Conservation (phyloP, 1,140 invertebrate genomes). For the Bombus soroeensis region DNA sequence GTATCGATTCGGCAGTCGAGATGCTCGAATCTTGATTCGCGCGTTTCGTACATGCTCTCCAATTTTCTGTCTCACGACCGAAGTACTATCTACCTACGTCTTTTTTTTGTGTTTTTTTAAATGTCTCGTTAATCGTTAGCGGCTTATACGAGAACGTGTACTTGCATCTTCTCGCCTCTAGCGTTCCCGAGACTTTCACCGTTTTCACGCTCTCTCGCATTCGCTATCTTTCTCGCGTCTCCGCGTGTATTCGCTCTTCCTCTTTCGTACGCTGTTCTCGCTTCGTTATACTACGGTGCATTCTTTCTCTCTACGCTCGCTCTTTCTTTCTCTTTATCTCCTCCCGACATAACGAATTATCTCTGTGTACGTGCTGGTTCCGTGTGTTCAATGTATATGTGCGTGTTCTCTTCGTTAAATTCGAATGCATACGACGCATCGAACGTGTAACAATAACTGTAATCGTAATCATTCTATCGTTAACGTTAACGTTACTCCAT, state of each 20-base stretch:
- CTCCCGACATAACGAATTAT: not conserved
- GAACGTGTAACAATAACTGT: conserved; percentile 64
- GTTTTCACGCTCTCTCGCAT: not conserved
- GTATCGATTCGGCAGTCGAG: conserved; percentile 8
- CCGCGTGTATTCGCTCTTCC: not conserved
- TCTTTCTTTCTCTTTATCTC: too few species aligned
- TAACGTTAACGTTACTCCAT: conserved; percentile 52
- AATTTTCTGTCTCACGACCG: conserved; percentile 35
- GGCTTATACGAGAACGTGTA: conserved; percentile 49
- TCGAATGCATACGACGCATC: conserved; percentile 6
- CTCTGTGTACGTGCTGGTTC: not conserved
- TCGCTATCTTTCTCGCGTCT: not conserved
- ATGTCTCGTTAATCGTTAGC: conserved; percentile 49
- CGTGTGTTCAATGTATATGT: not conserved
- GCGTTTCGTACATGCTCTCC: conserved; percentile 9
- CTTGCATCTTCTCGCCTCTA: not conserved
- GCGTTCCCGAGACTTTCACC: too few species aligned
- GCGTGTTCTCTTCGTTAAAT: not conserved
- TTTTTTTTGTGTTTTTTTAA: conserved; percentile 31
- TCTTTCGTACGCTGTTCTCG: not conserved
- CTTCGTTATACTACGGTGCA: not conserved
- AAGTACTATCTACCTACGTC: conserved; percentile 64
- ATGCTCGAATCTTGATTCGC: not conserved
- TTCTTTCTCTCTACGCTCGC: too few species aligned
- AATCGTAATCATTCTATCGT: conserved; percentile 64